Percentiles rank a stretch among this genome's conserved stretches.
phyloP scores from a whole-genome alignment of 2,888 invertebrate genomes.

The Sinodicranocentrus sp. region DNA sequence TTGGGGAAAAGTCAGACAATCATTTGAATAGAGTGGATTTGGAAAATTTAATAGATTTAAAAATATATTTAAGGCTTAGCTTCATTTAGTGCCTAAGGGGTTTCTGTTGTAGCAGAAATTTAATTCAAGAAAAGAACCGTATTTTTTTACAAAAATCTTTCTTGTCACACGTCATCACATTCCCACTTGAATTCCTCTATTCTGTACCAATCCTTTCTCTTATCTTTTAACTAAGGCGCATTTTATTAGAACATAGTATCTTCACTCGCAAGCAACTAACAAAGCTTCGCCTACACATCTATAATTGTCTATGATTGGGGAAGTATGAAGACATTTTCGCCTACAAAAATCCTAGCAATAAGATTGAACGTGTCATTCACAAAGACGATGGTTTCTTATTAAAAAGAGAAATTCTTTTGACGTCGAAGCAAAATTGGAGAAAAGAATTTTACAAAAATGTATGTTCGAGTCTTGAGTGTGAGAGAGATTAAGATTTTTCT shows the following conservation, averaged over 20 bases:
- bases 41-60: background rate
- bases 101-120: no score
- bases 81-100: no score
- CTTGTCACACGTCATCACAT: slow-evolving; percentile 19
- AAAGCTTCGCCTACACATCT: no score
- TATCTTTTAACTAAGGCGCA: no score
- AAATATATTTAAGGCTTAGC: no score
- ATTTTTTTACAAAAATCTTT: background rate
- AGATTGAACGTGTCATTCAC: background rate
- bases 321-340: no score
- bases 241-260: no score
- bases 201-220: background rate
- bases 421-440: slow-evolving; percentile 20
- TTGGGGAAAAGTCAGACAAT: background rate
- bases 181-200: background rate
- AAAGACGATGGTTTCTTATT: background rate
- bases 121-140: no score
- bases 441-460: slow-evolving; percentile 9
- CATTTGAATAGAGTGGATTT: slow-evolving; percentile 10
- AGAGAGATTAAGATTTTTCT: slow-evolving; percentile 15
- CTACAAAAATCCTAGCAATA: no score
- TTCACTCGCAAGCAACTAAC: no score
- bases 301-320: no score
- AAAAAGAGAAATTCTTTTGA: slow-evolving; percentile 29
- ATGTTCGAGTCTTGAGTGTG: background rate